These are phyloP conservation scores for Phragmatobia fuliginosa DNA, from an alignment of 2,888 invertebrate species.

Conservation along the genomic window DNA sequence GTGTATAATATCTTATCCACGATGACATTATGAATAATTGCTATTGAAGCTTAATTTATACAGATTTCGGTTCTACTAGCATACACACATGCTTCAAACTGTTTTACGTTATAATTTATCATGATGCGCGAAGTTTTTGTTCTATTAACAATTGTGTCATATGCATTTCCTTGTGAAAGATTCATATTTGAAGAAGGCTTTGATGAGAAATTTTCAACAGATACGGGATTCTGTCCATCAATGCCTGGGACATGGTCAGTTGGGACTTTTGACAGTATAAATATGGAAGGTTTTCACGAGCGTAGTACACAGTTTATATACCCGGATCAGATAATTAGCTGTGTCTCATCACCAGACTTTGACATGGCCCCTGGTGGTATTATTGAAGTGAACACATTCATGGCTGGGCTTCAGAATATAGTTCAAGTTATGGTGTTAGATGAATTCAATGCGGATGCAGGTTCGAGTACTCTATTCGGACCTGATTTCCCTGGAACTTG, in stretches of 20 bases:
- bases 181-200: slow-evolving; percentile 61
- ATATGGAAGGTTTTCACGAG: background rate
- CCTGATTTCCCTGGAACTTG: background rate
- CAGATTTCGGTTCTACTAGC: slow-evolving; percentile 42
- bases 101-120: slow-evolving; percentile 30
- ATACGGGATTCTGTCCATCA: background rate
- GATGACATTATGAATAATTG: slow-evolving; percentile 43
- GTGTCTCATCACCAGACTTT: background rate
- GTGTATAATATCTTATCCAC: slow-evolving; percentile 50
- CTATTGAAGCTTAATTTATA: slow-evolving; percentile 37
- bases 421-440: slow-evolving; percentile 2
- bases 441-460: background rate
- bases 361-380: slow-evolving; percentile 2
- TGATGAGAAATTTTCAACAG: slow-evolving; percentile 49
- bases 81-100: slow-evolving; percentile 36
- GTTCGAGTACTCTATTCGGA: background rate
- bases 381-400: slow-evolving; percentile 9
- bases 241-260: background rate
- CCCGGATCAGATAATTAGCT: background rate
- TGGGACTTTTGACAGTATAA: background rate
- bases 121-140: slow-evolving; percentile 45
- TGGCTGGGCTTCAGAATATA: background rate
- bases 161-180: slow-evolving; percentile 53
- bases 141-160: slow-evolving; percentile 34
- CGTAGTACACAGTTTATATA: slow-evolving; percentile 8